A percentile compares a stretch with the other conserved stretches of the same genome.
Evolutionary conservation across 2,888 invertebrate species (phyloP).

Genomic region (Amphipoea lucens): DNA sequence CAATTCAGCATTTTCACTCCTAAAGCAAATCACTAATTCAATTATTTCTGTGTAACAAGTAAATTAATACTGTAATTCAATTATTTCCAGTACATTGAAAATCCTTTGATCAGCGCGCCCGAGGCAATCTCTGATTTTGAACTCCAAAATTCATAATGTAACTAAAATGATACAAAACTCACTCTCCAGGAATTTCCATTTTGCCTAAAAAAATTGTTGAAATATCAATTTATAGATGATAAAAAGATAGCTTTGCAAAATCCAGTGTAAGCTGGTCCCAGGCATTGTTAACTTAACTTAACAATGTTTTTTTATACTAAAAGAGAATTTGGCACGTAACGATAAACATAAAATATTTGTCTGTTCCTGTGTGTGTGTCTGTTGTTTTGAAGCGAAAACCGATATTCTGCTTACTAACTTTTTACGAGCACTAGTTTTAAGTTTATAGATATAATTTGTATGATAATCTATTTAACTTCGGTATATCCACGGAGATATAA

Average conservation of each 20-base stretch:
- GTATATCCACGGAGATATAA: too few species aligned
- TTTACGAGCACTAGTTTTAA: not conserved
- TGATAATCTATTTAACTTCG: not conserved
- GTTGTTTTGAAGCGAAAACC: conserved; percentile 1
- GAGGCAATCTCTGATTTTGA: conserved; percentile 23
- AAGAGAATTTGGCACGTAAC: conserved; percentile 18
- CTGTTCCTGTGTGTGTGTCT: too few species aligned
- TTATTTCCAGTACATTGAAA: conserved; percentile 27
- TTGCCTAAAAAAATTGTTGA: conserved; percentile 10
- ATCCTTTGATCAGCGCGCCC: conserved; percentile 29
- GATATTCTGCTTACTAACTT: not conserved
- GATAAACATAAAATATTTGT: conserved; percentile 15
- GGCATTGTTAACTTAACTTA: not conserved
- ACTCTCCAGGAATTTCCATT: conserved; percentile 26
- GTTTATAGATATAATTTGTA: not conserved
- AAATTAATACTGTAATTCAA: conserved; percentile 36
- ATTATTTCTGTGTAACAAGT: conserved; percentile 17
- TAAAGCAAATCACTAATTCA: not conserved
- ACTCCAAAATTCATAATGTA: conserved; percentile 25
- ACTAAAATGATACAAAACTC: conserved; percentile 15
- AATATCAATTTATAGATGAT: not conserved
- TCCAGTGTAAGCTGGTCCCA: not conserved
- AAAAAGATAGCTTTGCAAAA: not conserved
- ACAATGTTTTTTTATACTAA: conserved; percentile 6
- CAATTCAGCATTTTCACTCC: not conserved